Evolutionary conservation across 35 echinoderm and acorn worm genomes (phyloP).

Genomic region (Patiria miniata): DNA sequence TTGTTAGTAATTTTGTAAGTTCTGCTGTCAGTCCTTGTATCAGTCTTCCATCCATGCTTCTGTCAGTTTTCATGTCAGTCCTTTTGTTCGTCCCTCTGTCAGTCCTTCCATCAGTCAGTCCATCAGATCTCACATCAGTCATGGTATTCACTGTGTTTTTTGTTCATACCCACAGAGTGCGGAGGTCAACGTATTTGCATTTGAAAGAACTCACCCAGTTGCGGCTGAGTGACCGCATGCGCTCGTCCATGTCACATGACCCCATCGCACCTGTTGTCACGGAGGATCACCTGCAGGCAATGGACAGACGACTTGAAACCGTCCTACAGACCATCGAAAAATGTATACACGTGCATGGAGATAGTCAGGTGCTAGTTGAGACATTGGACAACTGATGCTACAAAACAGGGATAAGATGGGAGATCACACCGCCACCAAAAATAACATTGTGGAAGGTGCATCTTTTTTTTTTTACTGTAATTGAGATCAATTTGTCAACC

Average conservation of each 20-base stretch:
- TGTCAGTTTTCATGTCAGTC: too few relatives aligned
- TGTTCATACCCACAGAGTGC: constrained; percentile 48
- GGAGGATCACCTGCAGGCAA: constrained; percentile 50
- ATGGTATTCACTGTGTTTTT: neutral
- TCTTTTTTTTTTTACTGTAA: too few relatives aligned
- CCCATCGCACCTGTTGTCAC: constrained; percentile 64
- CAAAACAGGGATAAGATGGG: too few relatives aligned
- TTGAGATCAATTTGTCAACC: too few relatives aligned
- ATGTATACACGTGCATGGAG: constrained; percentile 39
- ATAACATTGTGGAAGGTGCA: too few relatives aligned
- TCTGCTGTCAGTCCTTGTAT: too few relatives aligned
- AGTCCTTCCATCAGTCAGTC: neutral
- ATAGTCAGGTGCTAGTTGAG: constrained; percentile 45
- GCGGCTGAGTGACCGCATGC: constrained; percentile 61
- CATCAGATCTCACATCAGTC: neutral
- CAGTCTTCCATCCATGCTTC: too few relatives aligned
- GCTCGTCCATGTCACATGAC: constrained; percentile 60
- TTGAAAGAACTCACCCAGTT: constrained; percentile 36
- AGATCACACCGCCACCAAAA: too few relatives aligned
- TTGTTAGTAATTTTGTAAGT: too few relatives aligned
- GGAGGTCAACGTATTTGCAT: constrained; percentile 60
- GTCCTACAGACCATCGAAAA: constrained; percentile 37
- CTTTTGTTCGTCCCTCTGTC: neutral
- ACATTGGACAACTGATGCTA: neutral
- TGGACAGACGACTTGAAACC: constrained; percentile 67